These are phyloP conservation scores for Spea bombifrons DNA, from an alignment of 2,113 vertebrate genomes.

Conservation along the genomic window DNA sequence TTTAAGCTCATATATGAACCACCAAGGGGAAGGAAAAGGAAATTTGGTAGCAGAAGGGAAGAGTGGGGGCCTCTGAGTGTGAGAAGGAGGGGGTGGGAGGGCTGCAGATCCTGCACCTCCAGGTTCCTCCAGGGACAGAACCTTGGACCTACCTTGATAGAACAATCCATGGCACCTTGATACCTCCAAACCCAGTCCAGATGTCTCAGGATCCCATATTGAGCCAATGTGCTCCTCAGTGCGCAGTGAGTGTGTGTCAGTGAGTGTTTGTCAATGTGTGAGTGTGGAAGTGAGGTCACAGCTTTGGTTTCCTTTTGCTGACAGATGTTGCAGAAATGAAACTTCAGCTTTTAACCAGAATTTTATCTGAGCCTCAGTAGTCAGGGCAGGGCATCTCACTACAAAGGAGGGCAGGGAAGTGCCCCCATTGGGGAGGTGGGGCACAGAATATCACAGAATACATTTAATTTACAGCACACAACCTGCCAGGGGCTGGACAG, in stretches of 20 bases:
- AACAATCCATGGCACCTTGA: slow-evolving; percentile 73
- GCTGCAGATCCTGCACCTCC: not conserved
- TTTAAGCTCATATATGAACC: slow-evolving; percentile 81
- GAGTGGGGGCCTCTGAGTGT: slow-evolving; percentile 71
- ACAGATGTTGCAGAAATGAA: slow-evolving; percentile 50
- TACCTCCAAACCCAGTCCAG: slow-evolving; percentile 17
- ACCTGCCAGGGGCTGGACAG: too few species aligned
- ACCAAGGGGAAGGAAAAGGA: slow-evolving; percentile 89
- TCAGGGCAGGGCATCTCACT: not conserved
- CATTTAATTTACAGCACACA: too few species aligned
- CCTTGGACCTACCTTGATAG: slow-evolving; percentile 75
- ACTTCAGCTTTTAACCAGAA: slow-evolving; percentile 24
- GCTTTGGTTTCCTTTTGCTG: slow-evolving; percentile 63
- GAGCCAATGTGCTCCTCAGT: slow-evolving; percentile 31
- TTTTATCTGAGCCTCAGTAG: not conserved
- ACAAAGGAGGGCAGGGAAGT: not conserved
- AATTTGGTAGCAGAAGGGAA: slow-evolving; percentile 87
- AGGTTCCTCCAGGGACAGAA: not conserved
- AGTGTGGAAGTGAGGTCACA: slow-evolving; percentile 78
- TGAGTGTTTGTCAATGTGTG: slow-evolving; percentile 48
- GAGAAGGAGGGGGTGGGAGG: slow-evolving; percentile 48
- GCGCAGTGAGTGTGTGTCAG: slow-evolving; percentile 36
- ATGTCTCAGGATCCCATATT: slow-evolving; percentile 34
- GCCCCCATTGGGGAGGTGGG: not conserved
- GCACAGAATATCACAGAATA: not conserved